These are phyloP conservation scores for Parazoanthus atlanticus DNA, from an alignment of 92 coral and sea anemone genomes.

Conservation along the genomic window DNA sequence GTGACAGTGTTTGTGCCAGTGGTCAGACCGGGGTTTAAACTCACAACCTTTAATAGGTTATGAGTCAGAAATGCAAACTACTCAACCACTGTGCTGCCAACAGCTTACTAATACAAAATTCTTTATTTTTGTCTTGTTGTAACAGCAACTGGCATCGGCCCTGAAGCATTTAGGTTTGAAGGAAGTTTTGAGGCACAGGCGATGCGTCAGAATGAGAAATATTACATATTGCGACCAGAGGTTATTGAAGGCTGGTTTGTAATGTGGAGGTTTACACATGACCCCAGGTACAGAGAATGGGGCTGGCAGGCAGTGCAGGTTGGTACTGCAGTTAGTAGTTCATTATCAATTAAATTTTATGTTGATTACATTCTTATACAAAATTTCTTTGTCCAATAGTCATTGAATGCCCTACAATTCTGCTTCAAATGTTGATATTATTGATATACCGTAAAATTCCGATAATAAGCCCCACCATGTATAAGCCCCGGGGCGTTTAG, in stretches of 20 bases:
- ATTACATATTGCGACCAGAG: conserved; percentile 96
- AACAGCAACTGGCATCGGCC: conserved; percentile 96
- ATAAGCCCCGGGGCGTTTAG: too few relatives aligned
- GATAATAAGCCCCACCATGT: too few relatives aligned
- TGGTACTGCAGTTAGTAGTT: not conserved
- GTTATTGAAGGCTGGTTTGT: conserved; percentile 93
- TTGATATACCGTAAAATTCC: too few relatives aligned
- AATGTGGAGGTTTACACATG: conserved; percentile 96
- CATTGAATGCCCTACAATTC: too few relatives aligned
- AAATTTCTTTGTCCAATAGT: not conserved
- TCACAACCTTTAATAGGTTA: not conserved
- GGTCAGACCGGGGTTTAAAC: not conserved
- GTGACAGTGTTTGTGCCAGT: too few relatives aligned
- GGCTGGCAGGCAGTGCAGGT: conserved; percentile 99
- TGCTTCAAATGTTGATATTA: too few relatives aligned
- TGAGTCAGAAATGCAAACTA: not conserved
- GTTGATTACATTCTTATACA: not conserved
- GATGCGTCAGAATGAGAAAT: conserved; percentile 77
- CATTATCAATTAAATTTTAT: too few relatives aligned
- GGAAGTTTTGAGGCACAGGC: conserved; percentile 88
- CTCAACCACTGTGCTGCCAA: not conserved
- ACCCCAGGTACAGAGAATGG: conserved; percentile 93
- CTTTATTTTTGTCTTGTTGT: not conserved
- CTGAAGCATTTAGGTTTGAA: conserved; percentile 96
- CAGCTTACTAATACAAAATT: not conserved